Percentiles rank a stretch among this genome's conserved stretches.
Evolutionary conservation across 2,113 vertebrate species (phyloP).

Genomic region (Bos javanicus): DNA sequence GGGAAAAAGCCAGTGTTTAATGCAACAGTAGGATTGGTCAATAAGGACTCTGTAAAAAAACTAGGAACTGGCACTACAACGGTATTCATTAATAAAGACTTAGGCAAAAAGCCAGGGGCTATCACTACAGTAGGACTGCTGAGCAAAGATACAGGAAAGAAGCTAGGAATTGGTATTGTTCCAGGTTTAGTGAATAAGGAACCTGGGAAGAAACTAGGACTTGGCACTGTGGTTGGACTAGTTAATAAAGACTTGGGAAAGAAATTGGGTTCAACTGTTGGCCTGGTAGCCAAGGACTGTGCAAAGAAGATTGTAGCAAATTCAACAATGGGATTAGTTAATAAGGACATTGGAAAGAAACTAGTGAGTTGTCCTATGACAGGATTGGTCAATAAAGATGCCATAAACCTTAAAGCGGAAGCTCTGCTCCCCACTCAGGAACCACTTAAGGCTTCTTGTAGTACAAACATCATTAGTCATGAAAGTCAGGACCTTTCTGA

Average conservation of each 20-base stretch:
- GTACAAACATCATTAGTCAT: constrained; percentile 68
- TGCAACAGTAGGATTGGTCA: constrained; percentile 77
- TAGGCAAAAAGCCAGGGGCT: constrained; percentile 77
- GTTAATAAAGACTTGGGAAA: constrained; percentile 82
- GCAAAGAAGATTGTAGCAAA: constrained; percentile 71
- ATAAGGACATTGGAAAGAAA: constrained; percentile 71
- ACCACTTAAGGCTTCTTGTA: constrained; percentile 78
- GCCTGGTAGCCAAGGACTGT: constrained; percentile 72
- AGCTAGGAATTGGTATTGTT: constrained; percentile 67
- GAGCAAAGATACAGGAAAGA: constrained; percentile 73
- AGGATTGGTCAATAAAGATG: constrained; percentile 76
- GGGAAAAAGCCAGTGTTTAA: constrained; percentile 80
- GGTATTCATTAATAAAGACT: constrained; percentile 79
- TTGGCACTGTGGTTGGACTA: constrained; percentile 73
- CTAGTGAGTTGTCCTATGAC: constrained; percentile 67
- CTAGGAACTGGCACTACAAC: constrained; percentile 72
- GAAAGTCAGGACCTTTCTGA: constrained; percentile 77
- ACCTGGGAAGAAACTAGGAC: constrained; percentile 69
- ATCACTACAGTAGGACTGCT: constrained; percentile 69
- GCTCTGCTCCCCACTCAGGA: constrained; percentile 73
- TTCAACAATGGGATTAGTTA: constrained; percentile 68
- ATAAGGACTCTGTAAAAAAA: constrained; percentile 81
- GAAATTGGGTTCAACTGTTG: constrained; percentile 74
- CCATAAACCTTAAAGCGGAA: constrained; percentile 77
- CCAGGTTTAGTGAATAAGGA: constrained; percentile 72